Conservation (phyloP, 2,113 vertebrate species). For the Pogona vitticeps region DNA sequence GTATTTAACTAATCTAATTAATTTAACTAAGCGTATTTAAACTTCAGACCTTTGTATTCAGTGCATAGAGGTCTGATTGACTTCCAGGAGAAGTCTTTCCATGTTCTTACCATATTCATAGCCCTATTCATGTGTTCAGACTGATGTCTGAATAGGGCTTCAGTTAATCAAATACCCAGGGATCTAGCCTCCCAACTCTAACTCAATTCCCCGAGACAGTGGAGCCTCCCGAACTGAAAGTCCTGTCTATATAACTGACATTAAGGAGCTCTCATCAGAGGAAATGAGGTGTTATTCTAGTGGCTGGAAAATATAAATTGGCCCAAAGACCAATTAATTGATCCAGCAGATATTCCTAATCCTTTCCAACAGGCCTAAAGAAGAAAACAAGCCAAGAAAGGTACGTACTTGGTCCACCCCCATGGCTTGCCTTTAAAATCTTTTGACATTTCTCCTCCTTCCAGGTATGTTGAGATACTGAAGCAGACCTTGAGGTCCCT, state of each 20-base stretch:
- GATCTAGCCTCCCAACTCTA: neutral
- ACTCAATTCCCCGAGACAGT: neutral
- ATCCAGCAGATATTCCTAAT: neutral
- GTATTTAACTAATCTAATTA: too few species aligned
- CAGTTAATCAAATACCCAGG: neutral
- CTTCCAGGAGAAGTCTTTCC: too few species aligned
- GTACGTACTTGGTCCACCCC: fast-evolving
- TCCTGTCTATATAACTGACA: neutral
- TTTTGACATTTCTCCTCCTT: neutral
- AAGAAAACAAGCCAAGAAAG: neutral
- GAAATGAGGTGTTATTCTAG: neutral
- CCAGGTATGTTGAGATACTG: constrained; percentile 78
- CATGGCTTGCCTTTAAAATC: neutral
- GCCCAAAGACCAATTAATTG: neutral
- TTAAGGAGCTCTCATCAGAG: neutral
- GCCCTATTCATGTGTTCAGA: too few species aligned
- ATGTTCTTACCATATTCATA: too few species aligned
- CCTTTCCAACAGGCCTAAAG: neutral
- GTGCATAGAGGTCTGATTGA: too few species aligned
- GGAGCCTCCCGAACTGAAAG: neutral
- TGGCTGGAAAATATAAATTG: neutral
- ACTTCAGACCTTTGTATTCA: too few species aligned
- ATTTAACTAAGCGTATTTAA: too few species aligned
- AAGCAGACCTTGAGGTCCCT: constrained; percentile 68
- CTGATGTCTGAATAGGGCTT: too few species aligned